phyloP scores from a whole-genome alignment of 2,888 invertebrate genomes.

The Scrobipalpa atriplicella region DNA sequence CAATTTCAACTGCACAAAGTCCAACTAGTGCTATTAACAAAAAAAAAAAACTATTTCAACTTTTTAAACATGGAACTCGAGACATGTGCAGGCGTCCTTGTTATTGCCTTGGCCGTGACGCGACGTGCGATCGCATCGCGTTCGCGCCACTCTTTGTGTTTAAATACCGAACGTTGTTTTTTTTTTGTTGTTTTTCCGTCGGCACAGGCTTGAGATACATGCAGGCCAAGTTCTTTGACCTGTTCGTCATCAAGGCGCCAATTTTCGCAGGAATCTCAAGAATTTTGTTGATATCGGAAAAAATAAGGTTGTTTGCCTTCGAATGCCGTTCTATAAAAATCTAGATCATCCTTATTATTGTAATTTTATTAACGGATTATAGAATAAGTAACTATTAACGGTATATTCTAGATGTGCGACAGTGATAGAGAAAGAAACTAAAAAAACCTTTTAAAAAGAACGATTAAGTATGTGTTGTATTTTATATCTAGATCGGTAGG shows the following conservation, averaged over 20 bases:
- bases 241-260: conserved; percentile 29
- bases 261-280: conserved; percentile 35
- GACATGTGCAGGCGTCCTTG: conserved; percentile 61
- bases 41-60: conserved; percentile 28
- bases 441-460: too few relatives aligned
- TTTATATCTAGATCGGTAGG: too few relatives aligned
- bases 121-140: conserved; percentile 65
- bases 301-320: conserved; percentile 25
- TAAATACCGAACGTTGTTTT: conserved; percentile 61
- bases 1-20: conserved; percentile 28
- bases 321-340: neutral
- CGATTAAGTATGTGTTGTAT: too few relatives aligned
- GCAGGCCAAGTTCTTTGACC: conserved; percentile 40
- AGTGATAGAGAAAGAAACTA: too few relatives aligned
- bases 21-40: too few relatives aligned
- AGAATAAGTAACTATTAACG: too few relatives aligned
- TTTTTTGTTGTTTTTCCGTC: conserved; percentile 64
- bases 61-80: conserved; percentile 36
- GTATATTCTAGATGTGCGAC: too few relatives aligned
- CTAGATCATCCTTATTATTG: neutral
- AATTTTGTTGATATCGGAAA: conserved; percentile 36
- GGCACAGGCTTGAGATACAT: conserved; percentile 51
- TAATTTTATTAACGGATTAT: neutral
- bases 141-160: conserved; percentile 69
- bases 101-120: conserved; percentile 68